These are phyloP conservation scores for Glomeris maerens DNA, from an alignment of 1,140 invertebrate species.

Conservation along the genomic window DNA sequence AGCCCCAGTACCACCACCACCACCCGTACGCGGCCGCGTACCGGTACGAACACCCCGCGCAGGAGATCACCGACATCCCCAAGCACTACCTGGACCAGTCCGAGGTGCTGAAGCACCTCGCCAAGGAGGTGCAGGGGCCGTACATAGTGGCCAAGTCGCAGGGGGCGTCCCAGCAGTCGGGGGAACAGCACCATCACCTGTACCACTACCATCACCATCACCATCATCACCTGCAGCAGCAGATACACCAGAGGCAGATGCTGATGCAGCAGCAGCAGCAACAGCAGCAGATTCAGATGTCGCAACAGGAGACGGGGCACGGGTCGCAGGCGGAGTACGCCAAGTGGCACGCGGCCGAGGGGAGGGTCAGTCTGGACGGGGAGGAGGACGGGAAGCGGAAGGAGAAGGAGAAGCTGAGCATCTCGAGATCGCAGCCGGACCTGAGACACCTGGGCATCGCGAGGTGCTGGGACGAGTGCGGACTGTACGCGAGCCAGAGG, in stretches of 20 bases:
- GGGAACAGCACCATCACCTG: not conserved
- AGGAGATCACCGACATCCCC: constrained; percentile 69
- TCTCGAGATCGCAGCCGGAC: constrained; percentile 66
- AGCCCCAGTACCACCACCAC: constrained; percentile 11
- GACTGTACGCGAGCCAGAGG: constrained; percentile 16
- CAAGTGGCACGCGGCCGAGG: constrained; percentile 13
- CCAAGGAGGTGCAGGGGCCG: constrained; percentile 52
- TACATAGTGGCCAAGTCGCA: not conserved
- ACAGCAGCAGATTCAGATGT: too few species aligned
- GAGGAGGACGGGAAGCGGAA: too few species aligned
- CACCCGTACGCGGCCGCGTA: constrained; percentile 10
- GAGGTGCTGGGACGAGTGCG: not conserved
- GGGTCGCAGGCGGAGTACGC: too few species aligned
- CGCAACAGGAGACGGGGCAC: too few species aligned
- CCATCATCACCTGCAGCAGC: constrained; percentile 13
- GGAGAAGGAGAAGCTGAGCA: too few species aligned
- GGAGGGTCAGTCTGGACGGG: too few species aligned
- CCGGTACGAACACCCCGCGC: constrained; percentile 20
- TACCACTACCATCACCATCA: not conserved
- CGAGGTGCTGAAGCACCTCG: constrained; percentile 67
- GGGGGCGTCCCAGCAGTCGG: not conserved
- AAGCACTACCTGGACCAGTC: constrained; percentile 70
- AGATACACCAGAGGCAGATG: too few species aligned
- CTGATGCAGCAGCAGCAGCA: too few species aligned
- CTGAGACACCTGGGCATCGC: constrained; percentile 24